These are phyloP conservation scores for Clistopyga incitator DNA, from an alignment of 2,888 invertebrate genomes.

Conservation along the genomic window DNA sequence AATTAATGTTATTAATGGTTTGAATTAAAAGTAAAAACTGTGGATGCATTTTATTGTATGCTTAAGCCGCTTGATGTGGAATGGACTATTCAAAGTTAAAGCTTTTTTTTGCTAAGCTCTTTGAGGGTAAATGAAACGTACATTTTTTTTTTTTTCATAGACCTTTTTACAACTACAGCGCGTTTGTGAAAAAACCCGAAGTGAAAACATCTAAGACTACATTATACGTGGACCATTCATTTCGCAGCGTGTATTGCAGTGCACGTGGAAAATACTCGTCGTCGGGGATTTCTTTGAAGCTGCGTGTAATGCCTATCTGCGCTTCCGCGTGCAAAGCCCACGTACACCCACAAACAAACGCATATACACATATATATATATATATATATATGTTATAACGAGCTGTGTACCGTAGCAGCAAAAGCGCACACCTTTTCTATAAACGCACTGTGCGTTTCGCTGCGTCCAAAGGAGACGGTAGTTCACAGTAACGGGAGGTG, in stretches of 20 bases:
- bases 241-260: neutral
- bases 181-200: conserved; percentile 8
- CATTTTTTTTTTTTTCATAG: neutral
- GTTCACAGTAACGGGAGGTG: neutral
- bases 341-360: no score
- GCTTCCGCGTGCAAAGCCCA: conserved; percentile 3
- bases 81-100: no score
- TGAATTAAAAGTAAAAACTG: no score
- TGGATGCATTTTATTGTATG: no score
- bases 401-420: neutral
- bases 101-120: no score
- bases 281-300: conserved; percentile 20
- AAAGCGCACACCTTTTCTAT: conserved; percentile 12
- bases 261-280: neutral
- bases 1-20: no score
- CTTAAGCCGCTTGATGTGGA: no score
- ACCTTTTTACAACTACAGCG: neutral
- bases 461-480: neutral
- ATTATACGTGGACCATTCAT: neutral
- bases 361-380: no score
- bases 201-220: conserved; percentile 1
- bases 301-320: conserved; percentile 1
- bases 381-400: conserved; percentile 19
- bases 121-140: no score
- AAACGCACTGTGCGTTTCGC: neutral